phyloP scores from a whole-genome alignment of 37 sponge, comb jelly and placozoan genomes.

The Mnemiopsis leidyi region DNA sequence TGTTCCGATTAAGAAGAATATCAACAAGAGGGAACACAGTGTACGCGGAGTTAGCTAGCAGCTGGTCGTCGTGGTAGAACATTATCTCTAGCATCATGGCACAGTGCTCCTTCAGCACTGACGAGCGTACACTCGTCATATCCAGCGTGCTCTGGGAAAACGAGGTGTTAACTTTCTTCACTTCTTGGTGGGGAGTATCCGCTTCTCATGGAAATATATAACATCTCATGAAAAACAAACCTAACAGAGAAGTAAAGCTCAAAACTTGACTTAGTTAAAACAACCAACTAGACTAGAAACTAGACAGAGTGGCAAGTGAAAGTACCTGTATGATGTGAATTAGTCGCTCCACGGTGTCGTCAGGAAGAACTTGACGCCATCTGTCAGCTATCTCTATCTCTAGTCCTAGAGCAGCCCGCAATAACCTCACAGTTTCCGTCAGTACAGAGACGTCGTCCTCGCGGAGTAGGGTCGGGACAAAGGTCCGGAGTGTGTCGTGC shows the following conservation, averaged over 20 bases:
- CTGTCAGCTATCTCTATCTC: not conserved
- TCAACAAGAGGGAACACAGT: slow-evolving; percentile 78
- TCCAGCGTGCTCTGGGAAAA: slow-evolving; percentile 21
- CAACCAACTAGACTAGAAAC: too few species aligned
- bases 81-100: slow-evolving; percentile 10
- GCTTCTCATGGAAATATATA: too few species aligned
- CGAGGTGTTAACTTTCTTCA: not conserved
- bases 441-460: slow-evolving; percentile 58
- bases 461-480: slow-evolving; percentile 12
- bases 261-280: too few species aligned
- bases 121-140: slow-evolving; percentile 27
- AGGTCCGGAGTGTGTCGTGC: slow-evolving; percentile 31
- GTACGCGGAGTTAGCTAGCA: slow-evolving; percentile 58
- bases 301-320: too few species aligned
- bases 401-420: slow-evolving; percentile 28
- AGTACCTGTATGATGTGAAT: slow-evolving; percentile 59
- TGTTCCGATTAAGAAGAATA: slow-evolving; percentile 78
- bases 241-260: too few species aligned
- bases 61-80: slow-evolving; percentile 22
- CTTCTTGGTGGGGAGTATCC: too few species aligned
- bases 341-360: slow-evolving; percentile 49
- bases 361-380: slow-evolving; percentile 39
- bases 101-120: slow-evolving; percentile 43
- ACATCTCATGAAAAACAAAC: too few species aligned
- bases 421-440: slow-evolving; percentile 29